phyloP scores from a whole-genome alignment of 1,140 invertebrate species.

The Battus philenor region DNA sequence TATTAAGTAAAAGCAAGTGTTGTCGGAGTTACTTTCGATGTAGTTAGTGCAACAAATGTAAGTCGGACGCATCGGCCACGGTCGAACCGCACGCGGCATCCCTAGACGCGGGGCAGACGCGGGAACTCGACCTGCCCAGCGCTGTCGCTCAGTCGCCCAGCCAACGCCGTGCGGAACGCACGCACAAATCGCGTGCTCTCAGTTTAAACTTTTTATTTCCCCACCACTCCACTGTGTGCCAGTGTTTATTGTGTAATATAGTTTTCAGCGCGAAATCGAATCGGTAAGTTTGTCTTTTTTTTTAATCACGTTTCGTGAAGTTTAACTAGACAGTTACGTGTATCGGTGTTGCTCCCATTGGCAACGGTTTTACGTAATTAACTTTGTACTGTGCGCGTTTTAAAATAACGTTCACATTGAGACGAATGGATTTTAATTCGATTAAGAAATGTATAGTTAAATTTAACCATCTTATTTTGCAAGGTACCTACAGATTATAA shows the following conservation, averaged over 20 bases:
- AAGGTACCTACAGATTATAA: too few relatives aligned
- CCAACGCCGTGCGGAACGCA: constrained; percentile 29
- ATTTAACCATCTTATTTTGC: too few relatives aligned
- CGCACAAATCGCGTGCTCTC: constrained; percentile 15
- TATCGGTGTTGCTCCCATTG: constrained; percentile 17
- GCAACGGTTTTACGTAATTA: constrained; percentile 21
- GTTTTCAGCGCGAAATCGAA: constrained; percentile 18
- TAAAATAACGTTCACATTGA: too few relatives aligned
- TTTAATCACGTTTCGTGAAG: constrained; percentile 28
- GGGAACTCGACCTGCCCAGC: constrained; percentile 21
- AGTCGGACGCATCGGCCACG: too few relatives aligned
- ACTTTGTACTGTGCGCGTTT: constrained; percentile 9
- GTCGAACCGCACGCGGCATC: constrained; percentile 14
- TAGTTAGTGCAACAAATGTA: too few relatives aligned
- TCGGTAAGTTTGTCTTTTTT: constrained; percentile 28
- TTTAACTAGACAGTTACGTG: constrained; percentile 26
- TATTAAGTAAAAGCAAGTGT: too few relatives aligned
- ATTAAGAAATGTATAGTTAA: too few relatives aligned
- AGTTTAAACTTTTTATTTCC: constrained; percentile 21
- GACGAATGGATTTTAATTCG: too few relatives aligned
- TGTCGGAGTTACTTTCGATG: too few relatives aligned
- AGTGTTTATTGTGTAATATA: constrained; percentile 39
- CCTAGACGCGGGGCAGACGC: constrained; percentile 17
- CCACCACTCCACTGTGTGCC: constrained; percentile 52
- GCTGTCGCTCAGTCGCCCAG: constrained; percentile 38